A percentile compares a stretch with the other conserved stretches of the same genome.
Conservation (phyloP, 2,888 invertebrate genomes). For the Euzetes globulus region DNA sequence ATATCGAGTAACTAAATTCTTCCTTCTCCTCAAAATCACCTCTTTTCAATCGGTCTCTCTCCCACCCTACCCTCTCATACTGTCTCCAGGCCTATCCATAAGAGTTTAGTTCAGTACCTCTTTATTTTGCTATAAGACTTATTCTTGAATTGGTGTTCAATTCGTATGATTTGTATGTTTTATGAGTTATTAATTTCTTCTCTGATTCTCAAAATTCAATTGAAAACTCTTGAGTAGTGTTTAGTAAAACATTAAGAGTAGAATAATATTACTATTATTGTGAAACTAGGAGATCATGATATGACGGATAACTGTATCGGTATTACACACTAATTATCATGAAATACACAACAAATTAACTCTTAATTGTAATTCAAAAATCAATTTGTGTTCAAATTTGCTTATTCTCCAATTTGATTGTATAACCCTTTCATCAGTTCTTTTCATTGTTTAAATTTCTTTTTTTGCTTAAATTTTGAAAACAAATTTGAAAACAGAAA, state of each 20-base stretch:
- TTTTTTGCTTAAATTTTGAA: not conserved
- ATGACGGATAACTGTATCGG: not conserved
- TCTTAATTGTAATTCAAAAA: not conserved
- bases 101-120: no score
- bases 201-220: not conserved
- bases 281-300: constrained; percentile 29
- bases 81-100: no score
- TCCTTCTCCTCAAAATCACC: not conserved
- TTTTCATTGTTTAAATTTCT: not conserved
- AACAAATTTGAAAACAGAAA: no score
- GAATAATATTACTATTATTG: constrained; percentile 5
- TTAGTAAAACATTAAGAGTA: not conserved
- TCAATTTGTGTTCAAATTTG: not conserved
- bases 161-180: no score
- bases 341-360: not conserved
- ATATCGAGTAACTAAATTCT: not conserved
- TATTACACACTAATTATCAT: constrained; percentile 23
- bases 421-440: no score
- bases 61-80: no score
- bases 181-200: no score
- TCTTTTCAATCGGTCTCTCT: not conserved
- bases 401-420: not conserved
- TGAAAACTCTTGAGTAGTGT: not conserved
- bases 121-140: no score
- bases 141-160: no score